A percentile compares a stretch with the other conserved stretches of the same genome.
Conservation (phyloP, 2,888 invertebrate species). For the Xestia sexstrigata region DNA sequence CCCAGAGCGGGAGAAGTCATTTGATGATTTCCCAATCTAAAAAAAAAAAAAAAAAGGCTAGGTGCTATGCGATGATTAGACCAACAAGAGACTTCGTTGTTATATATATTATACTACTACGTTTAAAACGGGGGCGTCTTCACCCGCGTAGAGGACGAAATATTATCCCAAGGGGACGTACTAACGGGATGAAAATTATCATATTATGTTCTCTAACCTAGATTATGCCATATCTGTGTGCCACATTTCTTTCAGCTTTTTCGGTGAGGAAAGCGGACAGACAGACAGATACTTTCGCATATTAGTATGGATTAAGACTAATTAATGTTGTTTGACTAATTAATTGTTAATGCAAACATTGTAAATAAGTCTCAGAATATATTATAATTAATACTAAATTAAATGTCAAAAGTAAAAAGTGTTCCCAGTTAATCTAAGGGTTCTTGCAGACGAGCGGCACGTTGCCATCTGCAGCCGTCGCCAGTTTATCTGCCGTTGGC, state of each 20-base stretch:
- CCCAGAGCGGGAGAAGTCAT: no score
- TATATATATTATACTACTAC: not conserved
- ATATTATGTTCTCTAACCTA: not conserved
- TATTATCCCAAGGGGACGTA: not conserved
- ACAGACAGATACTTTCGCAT: not conserved
- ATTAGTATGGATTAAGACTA: not conserved
- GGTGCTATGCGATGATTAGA: not conserved
- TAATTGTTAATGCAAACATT: no score
- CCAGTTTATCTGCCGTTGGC: no score
- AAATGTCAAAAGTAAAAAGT: not conserved
- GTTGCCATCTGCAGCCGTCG: no score
- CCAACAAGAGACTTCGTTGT: no score
- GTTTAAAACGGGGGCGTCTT: not conserved
- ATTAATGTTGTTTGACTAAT: no score
- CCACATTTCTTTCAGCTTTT: not conserved
- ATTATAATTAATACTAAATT: slow-evolving; percentile 1
- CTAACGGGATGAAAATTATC: not conserved
- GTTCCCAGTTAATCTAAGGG: not conserved
- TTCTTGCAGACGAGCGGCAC: no score
- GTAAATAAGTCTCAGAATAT: not conserved
- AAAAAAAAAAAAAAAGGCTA: no score
- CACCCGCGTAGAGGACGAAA: not conserved
- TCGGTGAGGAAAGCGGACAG: not conserved
- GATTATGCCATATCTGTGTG: not conserved
- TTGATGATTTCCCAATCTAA: no score